Percentiles rank a stretch among this genome's conserved stretches.
Conservation (phyloP, 2,888 invertebrate species). For the Orgyia antiqua region DNA sequence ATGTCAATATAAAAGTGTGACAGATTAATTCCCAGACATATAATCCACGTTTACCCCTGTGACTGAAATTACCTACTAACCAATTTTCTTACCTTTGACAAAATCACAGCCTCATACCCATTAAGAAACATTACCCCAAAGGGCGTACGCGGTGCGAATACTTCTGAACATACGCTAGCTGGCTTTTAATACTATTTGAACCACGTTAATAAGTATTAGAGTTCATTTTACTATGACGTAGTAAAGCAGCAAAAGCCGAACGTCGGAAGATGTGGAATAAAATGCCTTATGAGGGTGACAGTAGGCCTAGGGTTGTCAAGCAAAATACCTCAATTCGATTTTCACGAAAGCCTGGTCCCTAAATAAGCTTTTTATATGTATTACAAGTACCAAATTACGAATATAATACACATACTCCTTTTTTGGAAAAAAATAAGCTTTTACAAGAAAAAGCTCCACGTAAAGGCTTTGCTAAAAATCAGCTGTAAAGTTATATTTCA, state of each 20-base stretch:
- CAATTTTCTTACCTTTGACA: constrained; percentile 78
- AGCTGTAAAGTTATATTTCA: too few relatives aligned
- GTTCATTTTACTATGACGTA: constrained; percentile 45
- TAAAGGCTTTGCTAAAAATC: too few relatives aligned
- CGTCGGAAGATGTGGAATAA: constrained; percentile 44
- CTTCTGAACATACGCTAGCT: constrained; percentile 34
- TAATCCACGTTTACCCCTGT: constrained; percentile 56
- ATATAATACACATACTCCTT: too few relatives aligned
- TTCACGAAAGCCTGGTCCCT: too few relatives aligned
- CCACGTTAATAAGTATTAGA: constrained; percentile 58
- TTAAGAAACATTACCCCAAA: constrained; percentile 75
- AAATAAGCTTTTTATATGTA: too few relatives aligned
- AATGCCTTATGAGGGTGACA: constrained; percentile 46
- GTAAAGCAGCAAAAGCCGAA: constrained; percentile 41
- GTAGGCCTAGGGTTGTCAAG: too few relatives aligned
- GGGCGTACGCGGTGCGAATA: constrained; percentile 69
- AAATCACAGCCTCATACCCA: constrained; percentile 69
- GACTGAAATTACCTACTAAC: constrained; percentile 67
- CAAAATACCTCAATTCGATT: too few relatives aligned
- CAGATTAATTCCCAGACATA: constrained; percentile 37
- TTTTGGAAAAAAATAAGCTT: too few relatives aligned
- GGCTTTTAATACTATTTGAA: constrained; percentile 41
- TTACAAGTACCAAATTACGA: too few relatives aligned
- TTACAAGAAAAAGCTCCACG: too few relatives aligned
- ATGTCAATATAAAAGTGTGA: constrained; percentile 21